Base-by-base conservation (phyloP, 2,797 vertebrate species). In the Epinephelus coioides region DNA sequence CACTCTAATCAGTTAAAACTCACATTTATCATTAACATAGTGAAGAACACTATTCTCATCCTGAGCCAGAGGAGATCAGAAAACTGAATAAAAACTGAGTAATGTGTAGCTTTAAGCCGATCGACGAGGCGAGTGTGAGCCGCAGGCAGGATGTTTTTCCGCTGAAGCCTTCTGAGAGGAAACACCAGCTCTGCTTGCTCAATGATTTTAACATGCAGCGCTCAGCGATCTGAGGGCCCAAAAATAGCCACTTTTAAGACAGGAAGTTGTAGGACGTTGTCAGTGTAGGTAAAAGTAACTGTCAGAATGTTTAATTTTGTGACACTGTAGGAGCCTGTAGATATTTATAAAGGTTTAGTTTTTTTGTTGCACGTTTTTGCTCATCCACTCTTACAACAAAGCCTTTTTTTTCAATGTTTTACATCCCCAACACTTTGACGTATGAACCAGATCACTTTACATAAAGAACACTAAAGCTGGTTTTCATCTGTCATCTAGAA, bases 291-390 rank as follows among this genome's bases (percentile, higher is more conserved):
- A 7, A 34, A n/a, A 27, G 57, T 3, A 67, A 60, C 17, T 17
- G 59, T 38, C 13, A 7, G 47, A 23, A 25, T 46, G 23, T 55
- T 49, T 62, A 5, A 15, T 30, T 34, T 50, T 7, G 6, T 17
- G 46, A 34, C 34, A 34, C 34, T 34, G 34, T 54, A 10, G 60
- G 27, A 43, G 13, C 34, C 9, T 38, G 6, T 0, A 60, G 64
- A 5, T 63, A 40, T 78, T 82, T 72, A 40, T 53, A 57, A 56
- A 49, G 5, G 43, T 47, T 38, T 34, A 0, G 1, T 30, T 30
- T 67, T 63, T 56, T n/a, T 69, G 27, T 71, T 76, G 72, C 67
- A 49, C 72, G 30, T 49, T 2, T 38, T 63, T 25, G 34, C 7
- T 11, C 44, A 44, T 43, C 15, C 34, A 50, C 1, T 64, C 12